Conservation (phyloP, 37 sponge, comb jelly and placozoan species). For the Ephydatia muelleri region DNA sequence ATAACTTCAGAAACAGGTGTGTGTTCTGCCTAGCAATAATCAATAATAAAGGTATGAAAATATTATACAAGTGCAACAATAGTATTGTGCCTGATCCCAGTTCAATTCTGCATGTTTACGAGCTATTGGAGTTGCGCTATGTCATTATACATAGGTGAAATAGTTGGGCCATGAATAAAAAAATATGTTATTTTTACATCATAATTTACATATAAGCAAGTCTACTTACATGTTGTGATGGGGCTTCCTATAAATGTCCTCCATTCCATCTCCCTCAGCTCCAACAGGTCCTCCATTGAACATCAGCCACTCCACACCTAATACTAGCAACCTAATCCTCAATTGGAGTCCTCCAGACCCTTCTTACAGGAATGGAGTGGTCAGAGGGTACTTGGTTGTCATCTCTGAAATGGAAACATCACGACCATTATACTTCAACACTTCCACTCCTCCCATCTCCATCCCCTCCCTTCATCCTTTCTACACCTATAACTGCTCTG, state of each 20-base stretch:
- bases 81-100: too few species aligned
- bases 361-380: slow-evolving; percentile 29
- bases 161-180: neutral
- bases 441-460: neutral
- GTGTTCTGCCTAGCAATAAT: neutral
- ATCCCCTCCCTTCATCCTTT: slow-evolving; percentile 7
- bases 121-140: too few species aligned
- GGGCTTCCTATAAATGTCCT: neutral
- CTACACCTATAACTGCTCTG: slow-evolving; percentile 17
- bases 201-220: neutral
- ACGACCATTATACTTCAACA: neutral
- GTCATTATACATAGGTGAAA: too few species aligned
- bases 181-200: neutral
- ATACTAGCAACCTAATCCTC: slow-evolving; percentile 16
- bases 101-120: too few species aligned
- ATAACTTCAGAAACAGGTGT: slow-evolving; percentile 18
- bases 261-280: neutral
- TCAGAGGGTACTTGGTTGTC: slow-evolving; percentile 23
- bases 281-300: slow-evolving; percentile 18
- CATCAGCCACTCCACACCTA: neutral
- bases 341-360: slow-evolving; percentile 28
- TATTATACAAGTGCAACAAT: too few species aligned
- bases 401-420: slow-evolving; percentile 32
- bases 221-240: neutral
- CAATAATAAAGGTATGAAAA: neutral